These are phyloP conservation scores for Drosophila ficusphila DNA, from an alignment of 1,140 invertebrate genomes.

Conservation along the genomic window DNA sequence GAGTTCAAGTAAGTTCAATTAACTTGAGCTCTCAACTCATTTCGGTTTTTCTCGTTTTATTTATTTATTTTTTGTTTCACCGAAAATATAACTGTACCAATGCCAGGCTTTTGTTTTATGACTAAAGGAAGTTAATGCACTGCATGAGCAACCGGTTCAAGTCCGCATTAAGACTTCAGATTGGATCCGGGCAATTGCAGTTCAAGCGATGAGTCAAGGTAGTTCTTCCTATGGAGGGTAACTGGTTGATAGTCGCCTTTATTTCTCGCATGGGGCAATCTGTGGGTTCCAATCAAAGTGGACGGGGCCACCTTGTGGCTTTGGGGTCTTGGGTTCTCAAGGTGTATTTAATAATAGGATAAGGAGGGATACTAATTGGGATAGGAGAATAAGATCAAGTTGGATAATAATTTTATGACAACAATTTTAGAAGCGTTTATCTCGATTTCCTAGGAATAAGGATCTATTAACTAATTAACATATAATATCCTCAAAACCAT, in stretches of 20 bases:
- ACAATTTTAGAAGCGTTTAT: no score
- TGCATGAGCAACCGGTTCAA: conserved; percentile 53
- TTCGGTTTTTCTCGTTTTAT: conserved; percentile 18
- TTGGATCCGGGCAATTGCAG: conserved; percentile 18
- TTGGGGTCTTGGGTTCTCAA: conserved; percentile 4
- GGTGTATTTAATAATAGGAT: conserved; percentile 2
- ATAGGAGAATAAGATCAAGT: background rate
- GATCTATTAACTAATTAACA: no score
- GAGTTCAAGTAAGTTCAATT: conserved; percentile 76
- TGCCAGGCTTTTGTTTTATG: conserved; percentile 62
- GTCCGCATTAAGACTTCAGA: conserved; percentile 13
- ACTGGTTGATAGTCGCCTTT: conserved; percentile 13
- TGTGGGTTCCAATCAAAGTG: conserved; percentile 11
- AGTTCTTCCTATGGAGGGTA: conserved; percentile 34
- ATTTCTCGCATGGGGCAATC: conserved; percentile 4
- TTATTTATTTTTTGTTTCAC: conserved; percentile 17
- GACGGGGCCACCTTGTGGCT: conserved; percentile 18
- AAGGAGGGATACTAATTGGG: background rate
- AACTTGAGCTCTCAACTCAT: conserved; percentile 47
- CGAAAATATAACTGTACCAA: conserved; percentile 75
- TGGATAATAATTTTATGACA: no score
- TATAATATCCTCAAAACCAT: no score
- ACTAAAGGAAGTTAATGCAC: conserved; percentile 78
- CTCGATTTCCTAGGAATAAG: no score
- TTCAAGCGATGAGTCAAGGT: conserved; percentile 72